Evolutionary conservation across 2,113 vertebrate genomes (phyloP).

Genomic region (Salvelinus namaycush): DNA sequence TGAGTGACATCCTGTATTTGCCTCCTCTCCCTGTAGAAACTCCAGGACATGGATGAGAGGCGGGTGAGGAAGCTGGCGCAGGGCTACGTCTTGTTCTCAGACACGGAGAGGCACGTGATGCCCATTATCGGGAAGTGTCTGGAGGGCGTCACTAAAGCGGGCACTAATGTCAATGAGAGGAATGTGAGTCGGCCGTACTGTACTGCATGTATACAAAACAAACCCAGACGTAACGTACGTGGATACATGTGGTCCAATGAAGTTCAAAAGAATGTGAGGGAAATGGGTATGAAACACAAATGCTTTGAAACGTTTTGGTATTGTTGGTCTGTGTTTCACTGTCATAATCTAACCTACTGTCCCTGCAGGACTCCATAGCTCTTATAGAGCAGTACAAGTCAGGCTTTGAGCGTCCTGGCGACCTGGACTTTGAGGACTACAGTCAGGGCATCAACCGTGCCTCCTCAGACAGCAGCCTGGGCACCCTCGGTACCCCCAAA

Average conservation of each 20-base stretch:
- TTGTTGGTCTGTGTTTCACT: not conserved
- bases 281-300: not conserved
- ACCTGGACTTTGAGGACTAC: slow-evolving; percentile 89
- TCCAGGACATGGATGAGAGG: slow-evolving; percentile 87
- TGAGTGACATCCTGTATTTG: slow-evolving; percentile 17
- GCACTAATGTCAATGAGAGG: slow-evolving; percentile 79
- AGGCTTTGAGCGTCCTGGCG: slow-evolving; percentile 84
- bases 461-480: slow-evolving; percentile 85
- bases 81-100: slow-evolving; percentile 79
- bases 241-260: not conserved
- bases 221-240: not conserved
- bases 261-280: not conserved
- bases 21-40: slow-evolving; percentile 74
- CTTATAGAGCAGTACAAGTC: slow-evolving; percentile 89
- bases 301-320: not conserved
- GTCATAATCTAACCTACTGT: not conserved
- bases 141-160: slow-evolving; percentile 86
- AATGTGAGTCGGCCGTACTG: slow-evolving; percentile 70
- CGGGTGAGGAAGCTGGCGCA: slow-evolving; percentile 76
- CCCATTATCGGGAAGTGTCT: slow-evolving; percentile 90
- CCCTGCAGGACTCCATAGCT: slow-evolving; percentile 79
- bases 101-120: slow-evolving; percentile 84
- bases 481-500: slow-evolving; percentile 83
- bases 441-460: slow-evolving; percentile 86
- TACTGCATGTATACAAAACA: not conserved